Percentiles rank a stretch among this genome's conserved stretches.
Conservation (phyloP, 2,888 invertebrate genomes). For the Hirtodrosophila duncani region DNA sequence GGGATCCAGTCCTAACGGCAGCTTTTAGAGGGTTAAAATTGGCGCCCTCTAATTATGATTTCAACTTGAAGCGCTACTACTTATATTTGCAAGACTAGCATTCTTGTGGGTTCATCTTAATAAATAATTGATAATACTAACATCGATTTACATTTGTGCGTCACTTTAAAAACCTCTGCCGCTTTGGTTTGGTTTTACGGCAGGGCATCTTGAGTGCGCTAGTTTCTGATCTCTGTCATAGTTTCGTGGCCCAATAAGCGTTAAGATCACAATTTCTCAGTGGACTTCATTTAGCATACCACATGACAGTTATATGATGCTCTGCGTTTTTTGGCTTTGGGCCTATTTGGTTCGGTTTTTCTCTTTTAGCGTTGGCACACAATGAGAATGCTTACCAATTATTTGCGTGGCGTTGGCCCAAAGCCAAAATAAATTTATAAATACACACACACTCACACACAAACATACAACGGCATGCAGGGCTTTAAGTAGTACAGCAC, state of each 20-base stretch:
- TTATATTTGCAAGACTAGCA: too few relatives aligned
- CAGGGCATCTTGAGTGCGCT: constrained; percentile 62
- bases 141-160: constrained; percentile 30
- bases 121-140: background rate
- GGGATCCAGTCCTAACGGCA: too few relatives aligned
- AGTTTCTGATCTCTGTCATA: constrained; percentile 40
- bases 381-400: constrained; percentile 64
- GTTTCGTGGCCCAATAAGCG: constrained; percentile 9
- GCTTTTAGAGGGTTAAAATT: too few relatives aligned
- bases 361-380: constrained; percentile 26
- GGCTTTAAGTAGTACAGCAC: constrained; percentile 57
- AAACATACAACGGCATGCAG: constrained; percentile 6
- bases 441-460: constrained; percentile 36
- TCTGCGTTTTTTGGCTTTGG: constrained; percentile 12
- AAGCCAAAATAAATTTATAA: constrained; percentile 61
- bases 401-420: constrained; percentile 64
- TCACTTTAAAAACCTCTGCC: constrained; percentile 64
- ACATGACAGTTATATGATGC: constrained; percentile 52
- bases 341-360: constrained; percentile 13
- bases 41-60: too few relatives aligned
- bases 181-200: constrained; percentile 16
- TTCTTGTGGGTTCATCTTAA: background rate
- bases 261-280: constrained; percentile 16
- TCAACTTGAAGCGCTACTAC: too few relatives aligned
- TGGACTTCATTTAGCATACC: constrained; percentile 12